These are phyloP conservation scores for Onychomys arenicola DNA, from an alignment of 2,797 vertebrate species.

Conservation along the genomic window DNA sequence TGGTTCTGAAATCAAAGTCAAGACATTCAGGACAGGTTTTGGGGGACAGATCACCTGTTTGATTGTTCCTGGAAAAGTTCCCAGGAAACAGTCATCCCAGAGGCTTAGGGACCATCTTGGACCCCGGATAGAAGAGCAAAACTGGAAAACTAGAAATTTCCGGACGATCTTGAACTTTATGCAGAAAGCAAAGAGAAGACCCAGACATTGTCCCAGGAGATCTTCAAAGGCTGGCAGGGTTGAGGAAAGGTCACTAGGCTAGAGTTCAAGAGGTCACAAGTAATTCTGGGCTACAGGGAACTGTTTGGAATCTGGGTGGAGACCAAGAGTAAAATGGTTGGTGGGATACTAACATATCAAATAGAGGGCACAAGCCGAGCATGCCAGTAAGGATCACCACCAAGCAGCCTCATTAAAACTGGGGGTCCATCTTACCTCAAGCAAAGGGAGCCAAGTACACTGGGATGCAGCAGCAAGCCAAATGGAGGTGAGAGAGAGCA, in stretches of 20 bases:
- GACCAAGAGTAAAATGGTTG: not conserved
- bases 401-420: not conserved
- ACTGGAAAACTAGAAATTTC: conserved; percentile 62
- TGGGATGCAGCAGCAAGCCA: not conserved
- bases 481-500: too few relatives aligned
- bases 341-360: not conserved
- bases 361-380: not conserved
- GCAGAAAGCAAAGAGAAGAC: conserved; percentile 38
- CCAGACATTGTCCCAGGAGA: not conserved
- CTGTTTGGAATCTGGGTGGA: not conserved
- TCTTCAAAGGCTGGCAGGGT: conserved; percentile 12
- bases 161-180: conserved; percentile 57
- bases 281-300: not conserved
- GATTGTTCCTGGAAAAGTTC: not conserved
- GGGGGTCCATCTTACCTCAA: not conserved
- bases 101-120: not conserved
- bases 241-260: conserved; percentile 12
- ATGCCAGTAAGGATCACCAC: not conserved
- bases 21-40: not conserved
- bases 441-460: not conserved
- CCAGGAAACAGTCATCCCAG: not conserved
- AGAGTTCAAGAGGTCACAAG: not conserved
- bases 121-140: not conserved
- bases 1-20: not conserved
- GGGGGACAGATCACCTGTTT: not conserved